Conservation (phyloP, 2,113 vertebrate genomes). For the Mesoclemmys tuberculata region DNA sequence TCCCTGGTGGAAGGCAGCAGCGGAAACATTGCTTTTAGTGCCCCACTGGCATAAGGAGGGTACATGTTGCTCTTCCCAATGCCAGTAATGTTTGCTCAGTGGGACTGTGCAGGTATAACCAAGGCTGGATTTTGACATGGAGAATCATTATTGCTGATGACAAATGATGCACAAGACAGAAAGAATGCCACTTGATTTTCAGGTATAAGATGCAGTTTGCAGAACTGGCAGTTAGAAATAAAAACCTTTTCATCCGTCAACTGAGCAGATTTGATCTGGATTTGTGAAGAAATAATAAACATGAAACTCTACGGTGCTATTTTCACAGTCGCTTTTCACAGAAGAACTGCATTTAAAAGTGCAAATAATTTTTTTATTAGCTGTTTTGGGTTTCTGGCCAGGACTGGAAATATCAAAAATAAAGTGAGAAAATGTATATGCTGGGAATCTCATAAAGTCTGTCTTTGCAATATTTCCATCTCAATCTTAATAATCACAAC, state of each 20-base stretch:
- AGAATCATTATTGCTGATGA: background rate
- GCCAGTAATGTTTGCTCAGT: too few relatives aligned
- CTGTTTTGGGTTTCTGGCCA: background rate
- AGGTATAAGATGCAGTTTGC: background rate
- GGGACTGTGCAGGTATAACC: too few relatives aligned
- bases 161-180: background rate
- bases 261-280: background rate
- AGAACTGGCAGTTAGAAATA: background rate
- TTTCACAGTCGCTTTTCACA: background rate
- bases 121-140: background rate
- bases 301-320: background rate
- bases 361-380: background rate
- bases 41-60: too few relatives aligned
- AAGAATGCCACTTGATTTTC: background rate
- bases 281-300: background rate
- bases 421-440: background rate
- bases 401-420: background rate
- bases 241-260: background rate
- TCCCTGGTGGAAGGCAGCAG: too few relatives aligned
- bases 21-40: too few relatives aligned
- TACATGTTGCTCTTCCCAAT: too few relatives aligned
- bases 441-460: background rate
- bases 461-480: background rate
- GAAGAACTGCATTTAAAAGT: background rate
- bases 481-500: background rate